phyloP scores from a whole-genome alignment of 2,113 vertebrate species.

The Ochotona curzoniae region DNA sequence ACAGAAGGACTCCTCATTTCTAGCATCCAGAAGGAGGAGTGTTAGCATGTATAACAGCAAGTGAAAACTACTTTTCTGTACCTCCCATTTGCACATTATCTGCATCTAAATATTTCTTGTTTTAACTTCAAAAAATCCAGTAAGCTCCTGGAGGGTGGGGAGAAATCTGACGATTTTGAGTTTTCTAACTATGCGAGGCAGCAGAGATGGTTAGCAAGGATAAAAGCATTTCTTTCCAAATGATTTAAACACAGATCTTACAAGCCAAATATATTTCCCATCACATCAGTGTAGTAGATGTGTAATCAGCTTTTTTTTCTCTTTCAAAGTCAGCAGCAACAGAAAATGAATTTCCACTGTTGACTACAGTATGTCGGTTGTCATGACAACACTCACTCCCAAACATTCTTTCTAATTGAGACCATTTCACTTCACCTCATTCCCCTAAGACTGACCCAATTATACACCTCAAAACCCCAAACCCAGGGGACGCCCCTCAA shows the following conservation, averaged over 20 bases:
- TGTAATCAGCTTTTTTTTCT: conserved; percentile 41
- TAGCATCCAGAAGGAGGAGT: conserved; percentile 27
- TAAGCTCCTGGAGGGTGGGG: conserved; percentile 22
- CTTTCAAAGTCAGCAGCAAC: conserved; percentile 62
- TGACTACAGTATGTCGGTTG: conserved; percentile 66
- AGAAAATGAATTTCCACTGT: conserved; percentile 63
- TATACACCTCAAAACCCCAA: conserved; percentile 67
- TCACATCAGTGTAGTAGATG: conserved; percentile 29
- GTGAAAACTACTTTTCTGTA: conserved; percentile 63
- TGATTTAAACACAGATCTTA: conserved; percentile 58
- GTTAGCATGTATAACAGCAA: conserved; percentile 48
- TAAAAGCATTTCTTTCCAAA: conserved; percentile 62
- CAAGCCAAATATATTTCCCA: conserved; percentile 55
- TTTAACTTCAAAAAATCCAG: conserved; percentile 34
- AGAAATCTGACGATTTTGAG: conserved; percentile 58
- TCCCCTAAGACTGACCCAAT: conserved; percentile 77
- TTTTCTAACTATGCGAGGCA: conserved; percentile 55
- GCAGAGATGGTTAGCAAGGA: conserved; percentile 3
- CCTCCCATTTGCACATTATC: conserved; percentile 16
- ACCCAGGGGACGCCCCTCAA: conserved; percentile 56
- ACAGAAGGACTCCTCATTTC: conserved; percentile 29
- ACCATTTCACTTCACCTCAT: conserved; percentile 66
- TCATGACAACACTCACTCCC: conserved; percentile 66
- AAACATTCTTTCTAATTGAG: conserved; percentile 81
- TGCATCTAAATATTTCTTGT: conserved; percentile 56